These are phyloP conservation scores for Mellilla xanthometata DNA, from an alignment of 2,888 invertebrate genomes.

Conservation along the genomic window DNA sequence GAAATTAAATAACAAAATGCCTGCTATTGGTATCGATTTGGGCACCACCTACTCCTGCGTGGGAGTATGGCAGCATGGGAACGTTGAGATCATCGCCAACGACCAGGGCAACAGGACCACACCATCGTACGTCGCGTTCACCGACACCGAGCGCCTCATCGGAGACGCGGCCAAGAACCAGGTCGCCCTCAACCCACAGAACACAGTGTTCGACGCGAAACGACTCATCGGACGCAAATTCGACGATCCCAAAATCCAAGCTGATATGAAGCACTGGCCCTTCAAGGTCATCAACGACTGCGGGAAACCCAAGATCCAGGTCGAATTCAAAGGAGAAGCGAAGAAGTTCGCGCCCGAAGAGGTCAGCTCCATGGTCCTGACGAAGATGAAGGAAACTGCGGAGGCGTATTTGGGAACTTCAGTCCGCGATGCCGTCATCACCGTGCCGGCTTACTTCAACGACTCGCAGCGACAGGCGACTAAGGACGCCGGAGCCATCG, in stretches of 20 bases:
- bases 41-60: slow-evolving; percentile 83
- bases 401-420: slow-evolving; percentile 87
- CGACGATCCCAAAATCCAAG: slow-evolving; percentile 88
- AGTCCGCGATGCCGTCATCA: slow-evolving; percentile 88
- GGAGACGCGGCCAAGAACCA: slow-evolving; percentile 88
- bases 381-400: slow-evolving; percentile 91
- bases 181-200: slow-evolving; percentile 87
- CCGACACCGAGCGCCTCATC: slow-evolving; percentile 85
- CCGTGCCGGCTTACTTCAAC: slow-evolving; percentile 92
- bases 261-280: slow-evolving; percentile 93
- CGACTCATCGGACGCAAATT: slow-evolving; percentile 90
- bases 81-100: slow-evolving; percentile 88
- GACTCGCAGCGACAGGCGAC: slow-evolving; percentile 90
- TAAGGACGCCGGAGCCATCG: slow-evolving; percentile 93
- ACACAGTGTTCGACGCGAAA: slow-evolving; percentile 89
- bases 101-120: slow-evolving; percentile 88
- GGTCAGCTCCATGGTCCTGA: slow-evolving; percentile 89
- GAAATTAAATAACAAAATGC: slow-evolving; percentile 56
- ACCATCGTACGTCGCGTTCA: slow-evolving; percentile 89
- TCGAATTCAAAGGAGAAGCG: slow-evolving; percentile 85
- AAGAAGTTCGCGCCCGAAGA: slow-evolving; percentile 87
- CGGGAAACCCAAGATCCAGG: slow-evolving; percentile 86
- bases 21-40: slow-evolving; percentile 81
- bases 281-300: slow-evolving; percentile 87
- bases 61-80: slow-evolving; percentile 84